phyloP scores from a whole-genome alignment of 2,888 invertebrate genomes.

The Dryadula phaetusa region DNA sequence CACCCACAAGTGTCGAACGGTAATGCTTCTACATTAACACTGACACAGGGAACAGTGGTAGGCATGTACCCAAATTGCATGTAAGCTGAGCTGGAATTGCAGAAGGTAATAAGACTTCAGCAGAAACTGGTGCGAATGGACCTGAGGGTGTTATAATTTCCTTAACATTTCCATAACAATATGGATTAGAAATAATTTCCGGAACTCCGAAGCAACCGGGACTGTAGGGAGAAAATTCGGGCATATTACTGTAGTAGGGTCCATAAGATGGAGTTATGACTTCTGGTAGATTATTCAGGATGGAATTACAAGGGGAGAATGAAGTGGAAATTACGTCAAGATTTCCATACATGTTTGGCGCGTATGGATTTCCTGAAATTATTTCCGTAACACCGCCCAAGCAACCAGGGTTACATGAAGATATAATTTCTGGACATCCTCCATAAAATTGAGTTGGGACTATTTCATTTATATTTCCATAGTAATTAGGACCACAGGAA shows the following conservation, averaged over 20 bases:
- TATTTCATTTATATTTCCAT: conserved; percentile 31
- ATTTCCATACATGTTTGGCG: conserved; percentile 18
- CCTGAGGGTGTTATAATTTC: conserved; percentile 32
- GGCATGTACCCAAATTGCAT: conserved; percentile 53
- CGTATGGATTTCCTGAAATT: conserved; percentile 19
- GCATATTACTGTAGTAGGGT: conserved; percentile 4
- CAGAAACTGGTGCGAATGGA: conserved; percentile 45
- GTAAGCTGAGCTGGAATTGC: conserved; percentile 58
- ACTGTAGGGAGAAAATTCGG: conserved; percentile 22
- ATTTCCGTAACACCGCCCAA: conserved; percentile 28
- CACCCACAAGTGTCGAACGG: conserved; percentile 44
- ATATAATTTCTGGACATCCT: conserved; percentile 33
- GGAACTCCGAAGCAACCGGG: conserved; percentile 15
- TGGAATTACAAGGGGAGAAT: conserved; percentile 9
- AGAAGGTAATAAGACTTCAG: conserved; percentile 56
- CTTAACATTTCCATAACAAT: conserved; percentile 20
- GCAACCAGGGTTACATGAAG: conserved; percentile 23
- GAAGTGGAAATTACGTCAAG: conserved; percentile 21
- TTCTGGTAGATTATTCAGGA: conserved; percentile 17
- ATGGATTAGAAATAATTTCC: conserved; percentile 34
- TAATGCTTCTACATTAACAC: conserved; percentile 55
- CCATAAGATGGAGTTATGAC: conserved; percentile 20
- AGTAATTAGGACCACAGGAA: conserved; percentile 33
- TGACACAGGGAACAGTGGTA: conserved; percentile 53
- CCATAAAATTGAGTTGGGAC: conserved; percentile 22